Evolutionary conservation across 2,888 invertebrate genomes (phyloP).

Genomic region (Flabesymbios commensalis): DNA sequence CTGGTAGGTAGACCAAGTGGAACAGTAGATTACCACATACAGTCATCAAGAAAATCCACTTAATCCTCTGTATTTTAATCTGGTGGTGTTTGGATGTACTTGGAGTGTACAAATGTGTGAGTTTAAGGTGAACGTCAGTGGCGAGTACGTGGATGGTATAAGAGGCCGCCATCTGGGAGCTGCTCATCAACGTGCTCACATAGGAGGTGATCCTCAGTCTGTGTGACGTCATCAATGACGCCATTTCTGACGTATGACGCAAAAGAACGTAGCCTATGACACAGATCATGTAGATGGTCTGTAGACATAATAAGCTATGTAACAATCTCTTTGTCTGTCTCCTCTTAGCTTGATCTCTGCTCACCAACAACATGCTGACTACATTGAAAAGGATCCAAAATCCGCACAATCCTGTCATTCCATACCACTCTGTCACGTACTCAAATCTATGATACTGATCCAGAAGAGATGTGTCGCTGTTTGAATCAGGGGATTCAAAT

Average conservation of each 20-base stretch:
- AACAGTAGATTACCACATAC: constrained; percentile 5
- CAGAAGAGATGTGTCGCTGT: no score
- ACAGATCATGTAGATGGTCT: constrained; percentile 3
- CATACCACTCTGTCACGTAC: constrained; percentile 13
- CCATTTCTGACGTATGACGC: neutral
- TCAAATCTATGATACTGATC: no score
- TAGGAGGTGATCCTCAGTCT: no score
- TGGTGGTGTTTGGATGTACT: constrained; percentile 12
- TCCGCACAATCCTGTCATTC: constrained; percentile 6
- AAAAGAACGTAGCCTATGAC: constrained; percentile 11
- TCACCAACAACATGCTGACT: neutral
- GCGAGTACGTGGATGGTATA: constrained; percentile 26
- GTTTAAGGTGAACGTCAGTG: constrained; percentile 6
- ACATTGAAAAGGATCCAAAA: constrained; percentile 18
- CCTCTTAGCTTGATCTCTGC: constrained; percentile 6
- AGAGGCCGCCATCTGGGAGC: neutral
- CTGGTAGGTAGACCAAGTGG: constrained; percentile 21
- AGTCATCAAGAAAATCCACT: constrained; percentile 4
- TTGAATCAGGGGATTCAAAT: no score
- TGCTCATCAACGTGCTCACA: constrained; percentile 7
- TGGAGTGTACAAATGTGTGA: no score
- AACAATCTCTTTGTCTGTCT: constrained; percentile 4
- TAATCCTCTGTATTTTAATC: neutral
- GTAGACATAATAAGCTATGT: constrained; percentile 12
- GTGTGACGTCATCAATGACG: no score